Conservation (phyloP, 1,140 invertebrate genomes). For the Bombus balteatus region DNA sequence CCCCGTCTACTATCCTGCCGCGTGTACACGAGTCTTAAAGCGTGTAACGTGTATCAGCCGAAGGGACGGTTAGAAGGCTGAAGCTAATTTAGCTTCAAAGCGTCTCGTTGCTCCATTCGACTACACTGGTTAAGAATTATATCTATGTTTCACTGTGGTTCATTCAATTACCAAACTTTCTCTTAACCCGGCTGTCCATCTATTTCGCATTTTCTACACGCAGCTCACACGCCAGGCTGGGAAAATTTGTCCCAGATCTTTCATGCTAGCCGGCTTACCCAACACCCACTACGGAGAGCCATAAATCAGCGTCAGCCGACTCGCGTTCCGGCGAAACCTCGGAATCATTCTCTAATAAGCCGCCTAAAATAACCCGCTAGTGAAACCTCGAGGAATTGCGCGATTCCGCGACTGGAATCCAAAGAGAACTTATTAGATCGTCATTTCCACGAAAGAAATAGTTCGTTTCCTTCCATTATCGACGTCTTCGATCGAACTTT, state of each 20-base stretch:
- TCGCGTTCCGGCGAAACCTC: not conserved
- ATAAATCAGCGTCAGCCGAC: slow-evolving; percentile 19
- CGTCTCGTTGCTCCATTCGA: not conserved
- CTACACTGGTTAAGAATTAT: not conserved
- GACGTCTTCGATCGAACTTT: not conserved
- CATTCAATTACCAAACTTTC: slow-evolving; percentile 4
- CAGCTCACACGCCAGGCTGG: not conserved
- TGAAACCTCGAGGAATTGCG: no score
- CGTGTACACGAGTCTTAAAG: slow-evolving; percentile 7
- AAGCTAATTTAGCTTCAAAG: slow-evolving; percentile 8
- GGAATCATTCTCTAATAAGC: slow-evolving; percentile 35
- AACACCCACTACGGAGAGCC: not conserved
- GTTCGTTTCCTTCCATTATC: not conserved
- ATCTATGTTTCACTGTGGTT: not conserved
- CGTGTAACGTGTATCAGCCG: not conserved
- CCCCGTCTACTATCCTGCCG: not conserved
- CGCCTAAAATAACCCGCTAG: not conserved
- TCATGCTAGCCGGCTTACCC: not conserved
- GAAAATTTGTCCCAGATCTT: slow-evolving; percentile 32
- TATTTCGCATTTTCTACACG: not conserved
- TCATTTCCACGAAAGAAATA: not conserved
- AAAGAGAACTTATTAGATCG: not conserved
- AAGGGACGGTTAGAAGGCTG: not conserved
- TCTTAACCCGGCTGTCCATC: not conserved
- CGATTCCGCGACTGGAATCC: not conserved